phyloP scores from a whole-genome alignment of 2,797 vertebrate genomes.

The Chromobotia macracanthus region DNA sequence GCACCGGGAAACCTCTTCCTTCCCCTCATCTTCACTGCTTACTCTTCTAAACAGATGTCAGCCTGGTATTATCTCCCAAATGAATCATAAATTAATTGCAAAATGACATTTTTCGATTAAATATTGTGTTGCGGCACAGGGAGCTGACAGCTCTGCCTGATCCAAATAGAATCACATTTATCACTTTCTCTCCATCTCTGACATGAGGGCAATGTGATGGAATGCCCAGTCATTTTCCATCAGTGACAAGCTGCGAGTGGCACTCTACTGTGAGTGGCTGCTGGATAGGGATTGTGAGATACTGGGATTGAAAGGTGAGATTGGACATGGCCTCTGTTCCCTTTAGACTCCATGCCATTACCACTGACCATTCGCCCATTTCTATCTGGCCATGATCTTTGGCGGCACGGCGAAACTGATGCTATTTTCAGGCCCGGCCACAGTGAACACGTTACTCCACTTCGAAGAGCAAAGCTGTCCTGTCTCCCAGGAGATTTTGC shows the following conservation, averaged over 20 bases:
- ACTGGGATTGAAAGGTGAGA: conserved; percentile 40
- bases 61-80: conserved; percentile 45
- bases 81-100: conserved; percentile 51
- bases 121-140: conserved; percentile 38
- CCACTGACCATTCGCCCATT: conserved; percentile 74
- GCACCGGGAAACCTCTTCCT: conserved; percentile 41
- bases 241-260: conserved; percentile 36
- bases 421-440: conserved; percentile 78
- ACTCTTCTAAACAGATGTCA: conserved; percentile 51
- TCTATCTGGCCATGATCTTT: conserved; percentile 73
- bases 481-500: conserved; percentile 76
- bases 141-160: conserved; percentile 43
- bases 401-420: conserved; percentile 66
- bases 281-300: conserved; percentile 37
- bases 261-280: conserved; percentile 42
- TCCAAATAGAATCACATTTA: conserved; percentile 53
- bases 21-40: conserved; percentile 49
- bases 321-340: conserved; percentile 66
- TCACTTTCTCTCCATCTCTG: conserved; percentile 53
- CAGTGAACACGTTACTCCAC: conserved; percentile 81
- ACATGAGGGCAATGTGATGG: conserved; percentile 63
- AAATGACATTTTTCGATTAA: conserved; percentile 36
- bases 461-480: conserved; percentile 79
- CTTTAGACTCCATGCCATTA: conserved; percentile 76
- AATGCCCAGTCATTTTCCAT: conserved; percentile 55